Percentiles rank a stretch among this genome's conserved stretches.
Evolutionary conservation across 2,113 vertebrate genomes (phyloP).

Genomic region (Neodontobutis hainanensis): DNA sequence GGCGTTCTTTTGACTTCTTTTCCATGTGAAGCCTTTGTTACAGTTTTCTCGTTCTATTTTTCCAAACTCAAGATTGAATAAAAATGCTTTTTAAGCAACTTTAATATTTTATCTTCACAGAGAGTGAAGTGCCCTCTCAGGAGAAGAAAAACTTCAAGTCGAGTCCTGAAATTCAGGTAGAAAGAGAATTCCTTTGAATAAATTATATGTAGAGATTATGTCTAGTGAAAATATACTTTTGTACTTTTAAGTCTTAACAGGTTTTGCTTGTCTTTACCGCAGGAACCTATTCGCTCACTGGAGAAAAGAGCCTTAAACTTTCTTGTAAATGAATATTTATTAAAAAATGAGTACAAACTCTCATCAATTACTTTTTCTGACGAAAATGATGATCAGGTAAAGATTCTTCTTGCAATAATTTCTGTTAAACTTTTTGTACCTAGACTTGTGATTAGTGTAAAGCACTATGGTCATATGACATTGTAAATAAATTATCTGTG

Average conservation of each 20-base stretch:
- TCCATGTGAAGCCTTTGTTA: conserved; percentile 63
- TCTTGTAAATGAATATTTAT: conserved; percentile 99
- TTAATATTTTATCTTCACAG: conserved; percentile 73
- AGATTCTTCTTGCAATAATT: conserved; percentile 4
- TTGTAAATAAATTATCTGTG: not conserved
- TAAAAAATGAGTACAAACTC: conserved; percentile 98
- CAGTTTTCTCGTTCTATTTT: conserved; percentile 32
- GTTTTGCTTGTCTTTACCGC: conserved; percentile 44
- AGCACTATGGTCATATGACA: not conserved
- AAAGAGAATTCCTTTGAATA: conserved; percentile 37
- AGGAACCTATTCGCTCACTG: conserved; percentile 97
- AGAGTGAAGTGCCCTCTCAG: conserved; percentile 95
- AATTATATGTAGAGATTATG: conserved; percentile 15
- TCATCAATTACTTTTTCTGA: conserved; percentile 99
- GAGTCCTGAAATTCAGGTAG: conserved; percentile 99
- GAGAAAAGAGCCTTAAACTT: conserved; percentile 99
- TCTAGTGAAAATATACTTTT: not conserved
- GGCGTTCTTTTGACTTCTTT: conserved; percentile 93
- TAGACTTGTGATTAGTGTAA: not conserved
- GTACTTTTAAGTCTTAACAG: conserved; percentile 13
- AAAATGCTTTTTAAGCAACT: conserved; percentile 28
- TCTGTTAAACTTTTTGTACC: not conserved
- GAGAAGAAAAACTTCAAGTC: conserved; percentile 99
- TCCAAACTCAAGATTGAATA: conserved; percentile 27
- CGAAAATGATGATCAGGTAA: conserved; percentile 99